Evolutionary conservation across 2,888 invertebrate genomes (phyloP), one percentile per base, ranked within the genome.

Genomic region (Thyatira batis): DNA sequence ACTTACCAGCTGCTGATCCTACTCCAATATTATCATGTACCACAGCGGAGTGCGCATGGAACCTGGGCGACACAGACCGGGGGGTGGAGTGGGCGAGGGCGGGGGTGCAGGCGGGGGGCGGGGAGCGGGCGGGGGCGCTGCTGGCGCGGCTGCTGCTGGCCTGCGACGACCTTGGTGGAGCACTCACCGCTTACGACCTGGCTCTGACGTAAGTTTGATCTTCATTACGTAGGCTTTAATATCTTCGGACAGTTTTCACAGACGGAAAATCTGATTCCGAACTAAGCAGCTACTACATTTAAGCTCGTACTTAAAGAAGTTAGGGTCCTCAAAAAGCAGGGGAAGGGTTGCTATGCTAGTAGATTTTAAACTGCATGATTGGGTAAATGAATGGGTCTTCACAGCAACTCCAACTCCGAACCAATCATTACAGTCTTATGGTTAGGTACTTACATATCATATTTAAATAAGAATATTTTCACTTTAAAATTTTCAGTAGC

Each of bases 61-160:
- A 94, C 63, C 80, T 96, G 28, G 94, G 95, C n/a, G 94, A 95
- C 33, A 76, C 90, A 20, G 93, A 93, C 45, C 93, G 95, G 58
- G 96, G 97, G 0, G 94, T 95, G 67, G 95, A 95, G 65, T 94
- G 95, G 87, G 94, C 97, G 11, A 93, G 93, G 49, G 93, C 94
- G 64, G 96, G 96, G 0, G 94, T 96, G 6, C 93, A 95, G 63
- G 90, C 95, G 46, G 95, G 95, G 20, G 95, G 95, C 51, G 95
- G 95, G 54, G 96, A 96, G 79, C 89, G 93, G 10, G 95, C 96
- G 0, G 96, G 95, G 60, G 89, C 94, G 0, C 92, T 95, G 57
- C 85, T 97, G 33, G 96, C 96, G 0, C 94, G 94, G 71, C 92
- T 97, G 45, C 93, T 95, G 59, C 86, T 95, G 0, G 87, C 93